Conservation (phyloP, 1,140 invertebrate species). For the Rhyacophila brunnea region DNA sequence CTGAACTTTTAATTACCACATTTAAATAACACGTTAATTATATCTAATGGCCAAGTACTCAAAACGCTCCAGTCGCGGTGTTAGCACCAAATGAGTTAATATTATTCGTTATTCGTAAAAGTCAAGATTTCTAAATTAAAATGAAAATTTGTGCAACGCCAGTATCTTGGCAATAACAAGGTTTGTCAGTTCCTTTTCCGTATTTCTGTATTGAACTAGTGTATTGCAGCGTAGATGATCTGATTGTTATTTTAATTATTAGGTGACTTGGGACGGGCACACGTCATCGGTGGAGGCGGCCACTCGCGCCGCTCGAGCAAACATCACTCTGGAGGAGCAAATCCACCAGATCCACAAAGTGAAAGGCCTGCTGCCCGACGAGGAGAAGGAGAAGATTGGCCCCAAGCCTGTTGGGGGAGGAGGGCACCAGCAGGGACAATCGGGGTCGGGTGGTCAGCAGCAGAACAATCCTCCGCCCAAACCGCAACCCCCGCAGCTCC, state of each 20-base stretch:
- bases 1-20: too few species aligned
- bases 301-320: slow-evolving; percentile 86
- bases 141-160: too few species aligned
- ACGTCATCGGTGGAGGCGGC: slow-evolving; percentile 91
- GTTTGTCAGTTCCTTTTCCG: slow-evolving; percentile 3
- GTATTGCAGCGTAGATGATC: too few species aligned
- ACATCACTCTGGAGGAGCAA: slow-evolving; percentile 95
- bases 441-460: slow-evolving; percentile 26
- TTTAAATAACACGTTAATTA: too few species aligned
- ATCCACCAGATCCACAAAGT: slow-evolving; percentile 97
- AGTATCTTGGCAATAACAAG: too few species aligned
- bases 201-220: too few species aligned
- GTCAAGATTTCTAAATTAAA: too few species aligned
- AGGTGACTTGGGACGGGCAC: slow-evolving; percentile 97
- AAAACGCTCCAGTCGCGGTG: too few species aligned
- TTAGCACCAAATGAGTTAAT: too few species aligned
- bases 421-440: slow-evolving; percentile 23
- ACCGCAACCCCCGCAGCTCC: slow-evolving; percentile 30
- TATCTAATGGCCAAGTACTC: too few species aligned
- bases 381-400: slow-evolving; percentile 91
- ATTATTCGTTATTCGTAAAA: too few species aligned
- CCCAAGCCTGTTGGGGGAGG: slow-evolving; percentile 67
- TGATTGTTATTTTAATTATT: neutral
- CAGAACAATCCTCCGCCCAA: slow-evolving; percentile 33
- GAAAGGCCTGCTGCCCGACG: slow-evolving; percentile 89